Conservation (phyloP, 2,888 invertebrate genomes). For the Ochropleura leucogaster region DNA sequence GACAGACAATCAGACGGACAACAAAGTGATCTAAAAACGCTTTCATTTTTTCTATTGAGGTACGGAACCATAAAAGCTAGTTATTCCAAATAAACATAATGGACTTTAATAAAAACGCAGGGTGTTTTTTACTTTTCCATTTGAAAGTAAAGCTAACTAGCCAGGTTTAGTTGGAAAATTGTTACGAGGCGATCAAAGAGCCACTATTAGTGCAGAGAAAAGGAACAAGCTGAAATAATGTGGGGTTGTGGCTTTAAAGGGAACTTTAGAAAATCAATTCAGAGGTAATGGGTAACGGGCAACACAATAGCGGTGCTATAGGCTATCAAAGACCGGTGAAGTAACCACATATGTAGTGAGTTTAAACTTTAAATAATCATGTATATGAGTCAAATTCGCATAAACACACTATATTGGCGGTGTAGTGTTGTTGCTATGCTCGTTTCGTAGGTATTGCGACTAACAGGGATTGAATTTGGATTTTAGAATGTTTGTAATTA, state of each 20-base stretch:
- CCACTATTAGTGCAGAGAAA: constrained; percentile 27
- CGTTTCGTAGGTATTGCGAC: neutral
- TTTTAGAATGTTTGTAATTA: neutral
- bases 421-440: neutral
- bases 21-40: too few relatives aligned
- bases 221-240: constrained; percentile 47
- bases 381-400: neutral
- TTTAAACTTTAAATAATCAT: constrained; percentile 26
- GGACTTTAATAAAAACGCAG: too few relatives aligned
- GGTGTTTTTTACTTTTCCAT: neutral
- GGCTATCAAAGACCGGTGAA: constrained; percentile 48
- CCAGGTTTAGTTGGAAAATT: constrained; percentile 12
- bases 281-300: constrained; percentile 35
- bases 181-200: constrained; percentile 47
- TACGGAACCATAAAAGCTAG: too few relatives aligned
- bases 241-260: constrained; percentile 26
- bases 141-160: constrained; percentile 15
- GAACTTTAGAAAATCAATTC: constrained; percentile 56
- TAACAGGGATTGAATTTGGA: neutral
- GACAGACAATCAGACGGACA: too few relatives aligned
- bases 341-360: constrained; percentile 15
- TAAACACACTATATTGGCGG: constrained; percentile 7
- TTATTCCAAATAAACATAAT: too few relatives aligned
- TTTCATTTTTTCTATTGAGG: too few relatives aligned
- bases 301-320: constrained; percentile 36